Evolutionary conservation across 2,797 vertebrate genomes (phyloP), one percentile per base, ranked within the genome.

Genomic region (Podarcis lilfordi): DNA sequence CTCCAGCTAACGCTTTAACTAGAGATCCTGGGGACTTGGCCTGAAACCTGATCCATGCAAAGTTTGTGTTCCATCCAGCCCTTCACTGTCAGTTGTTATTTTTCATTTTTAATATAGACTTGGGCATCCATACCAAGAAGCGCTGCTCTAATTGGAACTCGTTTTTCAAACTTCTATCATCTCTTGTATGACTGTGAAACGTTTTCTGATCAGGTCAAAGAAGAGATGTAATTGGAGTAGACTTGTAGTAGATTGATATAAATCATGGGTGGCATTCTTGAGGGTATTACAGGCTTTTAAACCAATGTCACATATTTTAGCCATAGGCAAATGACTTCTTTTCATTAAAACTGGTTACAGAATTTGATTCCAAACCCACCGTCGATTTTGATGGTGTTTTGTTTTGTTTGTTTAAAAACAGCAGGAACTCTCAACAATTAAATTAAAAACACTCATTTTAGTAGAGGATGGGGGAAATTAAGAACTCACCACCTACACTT

Each of bases 271-370:
- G 2, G 76, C 86, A 76, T 0, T 0, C 72, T 92, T 69, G 81
- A 87, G 71, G 90, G 68, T 59, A 17, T 0, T 43, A 80, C 43
- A 87, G 87, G 11, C 75, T 92, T 82, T 80, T 74, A 76, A 89
- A 90, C 68, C 5, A 29, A 84, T 89, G 5, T 11, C 90, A 85
- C 88, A 87, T 76, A 72, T 89, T 55, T 94, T 92, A 94, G 80
- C 69, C 69, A 83, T 1, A 59, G 25, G 32, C 76, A 80, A 89
- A 84, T 35, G 89, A 80, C 72, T 89, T 3, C 84, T 71, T 55
- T 40, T 15, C 21, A 89, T 7, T 55, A 87, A 80, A 86, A 91
- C 27, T 82, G 80, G 32, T 82, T 43, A 88, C 43, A 29, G 69
- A 25, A 17, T 1, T 45, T 84, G 29, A 89, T 9, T 85, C 85